phyloP scores from a whole-genome alignment of 2,888 invertebrate genomes.

The Ethmia dodecea region DNA sequence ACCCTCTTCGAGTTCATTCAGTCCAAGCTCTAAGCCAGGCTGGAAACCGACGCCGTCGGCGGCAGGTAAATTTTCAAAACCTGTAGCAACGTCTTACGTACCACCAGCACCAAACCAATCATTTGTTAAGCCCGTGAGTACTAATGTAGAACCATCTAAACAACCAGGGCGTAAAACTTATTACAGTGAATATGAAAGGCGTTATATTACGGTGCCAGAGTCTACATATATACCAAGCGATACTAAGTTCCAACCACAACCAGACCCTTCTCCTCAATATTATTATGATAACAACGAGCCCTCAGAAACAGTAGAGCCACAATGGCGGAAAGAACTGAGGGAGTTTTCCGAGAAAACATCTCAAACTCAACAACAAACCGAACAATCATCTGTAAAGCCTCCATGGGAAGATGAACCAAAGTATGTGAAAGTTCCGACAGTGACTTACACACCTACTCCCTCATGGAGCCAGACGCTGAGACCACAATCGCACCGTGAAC shows the following conservation, averaged over 20 bases:
- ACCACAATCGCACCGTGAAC: slow-evolving; percentile 64
- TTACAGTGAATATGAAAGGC: slow-evolving; percentile 69
- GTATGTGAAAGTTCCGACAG: slow-evolving; percentile 42
- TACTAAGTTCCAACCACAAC: slow-evolving; percentile 60
- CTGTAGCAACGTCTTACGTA: slow-evolving; percentile 56
- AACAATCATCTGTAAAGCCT: slow-evolving; percentile 48
- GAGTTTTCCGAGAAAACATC: slow-evolving; percentile 67
- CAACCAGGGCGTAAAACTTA: slow-evolving; percentile 64
- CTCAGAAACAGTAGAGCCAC: slow-evolving; percentile 53
- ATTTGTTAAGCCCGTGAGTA: slow-evolving; percentile 51
- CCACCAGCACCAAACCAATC: slow-evolving; percentile 71
- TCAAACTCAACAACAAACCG: slow-evolving; percentile 43
- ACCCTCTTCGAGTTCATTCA: slow-evolving; percentile 33
- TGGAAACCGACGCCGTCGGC: slow-evolving; percentile 48
- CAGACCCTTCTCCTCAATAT: slow-evolving; percentile 64
- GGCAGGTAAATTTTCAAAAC: slow-evolving; percentile 47
- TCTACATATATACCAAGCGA: slow-evolving; percentile 63
- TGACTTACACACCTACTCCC: slow-evolving; percentile 51
- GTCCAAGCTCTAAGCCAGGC: slow-evolving; percentile 31
- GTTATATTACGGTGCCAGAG: slow-evolving; percentile 68
- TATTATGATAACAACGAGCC: slow-evolving; percentile 67
- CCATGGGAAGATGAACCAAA: slow-evolving; percentile 62
- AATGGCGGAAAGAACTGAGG: slow-evolving; percentile 69
- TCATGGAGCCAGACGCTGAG: slow-evolving; percentile 70
- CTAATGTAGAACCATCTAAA: slow-evolving; percentile 38